Percentiles rank a stretch among this genome's conserved stretches.
phyloP scores from a whole-genome alignment of 2,888 invertebrate species.

The Archips xylosteana region DNA sequence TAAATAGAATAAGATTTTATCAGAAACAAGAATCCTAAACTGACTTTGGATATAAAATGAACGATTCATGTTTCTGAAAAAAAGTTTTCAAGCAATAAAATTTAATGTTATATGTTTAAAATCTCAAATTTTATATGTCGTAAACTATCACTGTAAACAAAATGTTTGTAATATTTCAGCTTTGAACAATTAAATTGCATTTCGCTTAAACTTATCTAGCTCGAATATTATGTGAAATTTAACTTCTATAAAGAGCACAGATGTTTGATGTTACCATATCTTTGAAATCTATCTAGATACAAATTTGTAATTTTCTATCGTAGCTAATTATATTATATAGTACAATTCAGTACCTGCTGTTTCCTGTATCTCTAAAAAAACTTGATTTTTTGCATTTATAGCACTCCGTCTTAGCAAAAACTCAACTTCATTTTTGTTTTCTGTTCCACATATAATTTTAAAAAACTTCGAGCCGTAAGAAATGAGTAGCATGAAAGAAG shows the following conservation, averaged over 20 bases:
- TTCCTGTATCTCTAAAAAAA: constrained; percentile 14
- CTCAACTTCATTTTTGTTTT: neutral
- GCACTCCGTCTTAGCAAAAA: neutral
- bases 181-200: constrained; percentile 11
- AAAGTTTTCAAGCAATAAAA: constrained; percentile 10
- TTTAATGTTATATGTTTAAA: constrained; percentile 10
- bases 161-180: neutral
- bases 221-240: constrained; percentile 18
- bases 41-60: neutral
- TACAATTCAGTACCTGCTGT: constrained; percentile 36
- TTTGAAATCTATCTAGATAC: constrained; percentile 30
- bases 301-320: constrained; percentile 41
- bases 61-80: constrained; percentile 5
- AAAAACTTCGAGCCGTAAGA: neutral
- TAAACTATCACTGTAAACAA: neutral
- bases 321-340: constrained; percentile 27
- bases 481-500: neutral
- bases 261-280: constrained; percentile 22
- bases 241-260: constrained; percentile 16
- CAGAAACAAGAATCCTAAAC: neutral
- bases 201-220: constrained; percentile 5
- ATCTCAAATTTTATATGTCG: constrained; percentile 6
- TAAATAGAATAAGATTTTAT: constrained; percentile 9
- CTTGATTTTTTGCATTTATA: neutral
- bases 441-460: neutral